Conservation (phyloP, 2,113 vertebrate species). For the Rattus norvegicus region DNA sequence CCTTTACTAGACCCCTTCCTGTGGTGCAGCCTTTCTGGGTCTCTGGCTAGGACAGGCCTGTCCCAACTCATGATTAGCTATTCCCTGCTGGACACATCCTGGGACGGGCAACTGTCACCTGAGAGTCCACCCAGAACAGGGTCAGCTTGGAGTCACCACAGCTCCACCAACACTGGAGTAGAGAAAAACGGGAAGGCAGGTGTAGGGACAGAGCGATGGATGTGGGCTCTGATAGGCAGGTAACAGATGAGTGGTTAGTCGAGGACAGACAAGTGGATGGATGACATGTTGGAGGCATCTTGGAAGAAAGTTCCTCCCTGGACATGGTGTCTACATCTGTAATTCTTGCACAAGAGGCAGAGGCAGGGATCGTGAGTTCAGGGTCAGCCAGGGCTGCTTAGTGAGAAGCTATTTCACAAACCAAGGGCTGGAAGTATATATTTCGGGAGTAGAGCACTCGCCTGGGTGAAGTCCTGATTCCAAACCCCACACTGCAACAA, state of each 20-base stretch:
- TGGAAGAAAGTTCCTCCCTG: not conserved
- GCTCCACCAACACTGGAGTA: not conserved
- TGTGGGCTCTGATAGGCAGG: not conserved
- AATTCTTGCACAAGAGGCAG: not conserved
- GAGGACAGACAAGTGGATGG: not conserved
- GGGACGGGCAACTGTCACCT: not conserved
- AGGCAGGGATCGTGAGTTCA: not conserved
- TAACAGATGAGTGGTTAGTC: fast-evolving
- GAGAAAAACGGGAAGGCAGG: not conserved
- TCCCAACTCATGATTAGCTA: not conserved
- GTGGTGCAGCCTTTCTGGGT: too few species aligned
- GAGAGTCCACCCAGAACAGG: not conserved
- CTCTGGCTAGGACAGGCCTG: not conserved
- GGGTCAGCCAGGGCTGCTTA: not conserved
- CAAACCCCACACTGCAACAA: not conserved
- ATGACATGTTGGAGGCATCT: not conserved
- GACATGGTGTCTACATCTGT: not conserved
- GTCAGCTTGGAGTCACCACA: fast-evolving
- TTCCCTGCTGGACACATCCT: not conserved
- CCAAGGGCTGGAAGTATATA: not conserved
- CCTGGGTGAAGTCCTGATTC: not conserved
- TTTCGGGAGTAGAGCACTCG: not conserved
- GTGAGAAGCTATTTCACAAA: not conserved
- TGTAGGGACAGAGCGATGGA: not conserved
- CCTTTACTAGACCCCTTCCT: not conserved